Base-by-base conservation (phyloP, 2,888 invertebrate species). In the Xanthostigma xanthostigma region DNA sequence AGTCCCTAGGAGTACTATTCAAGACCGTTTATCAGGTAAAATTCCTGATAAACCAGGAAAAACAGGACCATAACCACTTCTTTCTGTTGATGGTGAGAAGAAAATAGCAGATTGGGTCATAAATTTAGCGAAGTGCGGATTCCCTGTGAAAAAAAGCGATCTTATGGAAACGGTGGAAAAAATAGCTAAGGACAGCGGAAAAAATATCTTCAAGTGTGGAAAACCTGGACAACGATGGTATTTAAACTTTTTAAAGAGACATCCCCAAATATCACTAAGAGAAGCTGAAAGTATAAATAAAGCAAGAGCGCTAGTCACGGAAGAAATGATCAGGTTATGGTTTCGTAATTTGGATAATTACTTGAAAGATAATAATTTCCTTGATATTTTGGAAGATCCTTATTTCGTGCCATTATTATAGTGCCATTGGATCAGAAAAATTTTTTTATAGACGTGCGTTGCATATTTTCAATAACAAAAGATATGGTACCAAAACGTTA, bases 141-240 rank as follows among this genome's bases (percentile, higher is more conserved):
- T 58, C 50, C 57, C 56, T 39, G 52, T 57, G 9, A 56, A 58
- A 50, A 56, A 59, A 52, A 51, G 53, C 27, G 55, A 57, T 48
- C 45, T 57, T 36, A 49, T 59, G 44, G 53, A 58, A 45, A 56
- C 57, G 14, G 59, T 58, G 11, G 50, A 57, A 44, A 58, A 57
- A 53, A 55, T 53, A 39, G 42, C 51, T 38, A 41, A n/a, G n/a
- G n/a, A 36, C n/a, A 27, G 48, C 41, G 6, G 42, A 48, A 13
- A 43, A 37, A 36, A 46, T 41, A 37, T 52, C 48, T 14, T 49
- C 52, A 37, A 50, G 51, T 47, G 49, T n/a, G n/a, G n/a, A n/a
- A n/a, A n/a, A n/a, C n/a, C n/a, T n/a, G n/a, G n/a, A n/a, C 14
- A 55, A 54, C 52, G 49, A 44, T 59, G 58, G 59, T 57, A 54